Evolutionary conservation across 2,888 invertebrate genomes (phyloP), one percentile per base, ranked within the genome.

Genomic region (Sthenelais limicola): DNA sequence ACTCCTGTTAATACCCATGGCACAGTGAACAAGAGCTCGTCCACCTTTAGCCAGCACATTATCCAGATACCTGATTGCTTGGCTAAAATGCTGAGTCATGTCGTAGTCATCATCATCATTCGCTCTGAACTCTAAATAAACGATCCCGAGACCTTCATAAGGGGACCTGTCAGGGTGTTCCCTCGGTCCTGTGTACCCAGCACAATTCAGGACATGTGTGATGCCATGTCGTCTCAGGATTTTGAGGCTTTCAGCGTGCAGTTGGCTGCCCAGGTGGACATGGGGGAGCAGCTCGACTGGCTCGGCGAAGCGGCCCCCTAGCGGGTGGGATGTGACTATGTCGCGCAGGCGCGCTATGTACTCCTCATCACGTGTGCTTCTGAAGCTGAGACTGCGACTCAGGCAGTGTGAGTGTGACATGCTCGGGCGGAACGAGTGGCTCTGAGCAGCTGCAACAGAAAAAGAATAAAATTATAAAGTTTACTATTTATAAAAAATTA

Each of bases 121-220:
- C 0, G 78, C 76, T 58, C 73, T 43, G 70, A 79, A 76, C 66
- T 79, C 79, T 43, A 68, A 32, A 69, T 79, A 79, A 24, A 74
- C 77, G n/a, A 79, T 79, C 43, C 51, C 73, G 0, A 77, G 66
- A 1, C 77, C 79, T 24, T 73, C 76, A 58, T 79, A 79, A 0
- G 79, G 79, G 4, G 76, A 76, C 12, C 48, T 73, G 48, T 76
- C 51, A n/a, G 75, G 73, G 51, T 28, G 18, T 26, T 72, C 43
- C 2, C 76, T 52, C 7, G 69, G 74, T 1, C 78, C 78, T 51
- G 72, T 72, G 77, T 70, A 78, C 18, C 76, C 79, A 5, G 78
- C 79, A 56, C 76, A 76, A 74, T 79, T 79, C 15, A 79, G 73
- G 26, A 79, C 79, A 70, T 79, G 77, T 3, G 78, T 76, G 66